These are phyloP conservation scores for Hydractinia symbiolongicarpus DNA, from an alignment of 30 jellyfish, hydroid and myxozoan species.

Conservation along the genomic window DNA sequence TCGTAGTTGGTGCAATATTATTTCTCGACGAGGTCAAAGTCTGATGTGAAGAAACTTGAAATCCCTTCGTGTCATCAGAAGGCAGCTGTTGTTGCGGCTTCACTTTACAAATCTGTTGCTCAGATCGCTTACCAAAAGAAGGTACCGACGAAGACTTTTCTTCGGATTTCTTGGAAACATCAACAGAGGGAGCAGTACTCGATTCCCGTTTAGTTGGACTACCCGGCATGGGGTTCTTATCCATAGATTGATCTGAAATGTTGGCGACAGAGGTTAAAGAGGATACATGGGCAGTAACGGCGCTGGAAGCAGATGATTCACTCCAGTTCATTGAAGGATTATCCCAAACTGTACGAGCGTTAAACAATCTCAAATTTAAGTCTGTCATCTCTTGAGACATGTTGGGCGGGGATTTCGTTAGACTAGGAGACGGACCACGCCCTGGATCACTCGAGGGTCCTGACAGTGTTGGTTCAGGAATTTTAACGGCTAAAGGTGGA, in stretches of 20 bases:
- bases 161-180: conserved; percentile 28
- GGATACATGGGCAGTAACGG: conserved; percentile 28
- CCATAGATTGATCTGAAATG: conserved; percentile 22
- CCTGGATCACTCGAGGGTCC: conserved; percentile 99
- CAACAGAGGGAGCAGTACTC: conserved; percentile 27
- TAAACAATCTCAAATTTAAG: conserved; percentile 62
- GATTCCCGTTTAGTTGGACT: conserved; percentile 19
- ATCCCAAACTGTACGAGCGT: conserved; percentile 70
- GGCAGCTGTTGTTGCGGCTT: conserved; percentile 84
- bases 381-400: conserved; percentile 83
- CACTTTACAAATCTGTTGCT: conserved; percentile 87
- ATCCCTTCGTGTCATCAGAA: conserved; percentile 1
- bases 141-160: conserved; percentile 5
- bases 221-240: conserved; percentile 21
- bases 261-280: conserved; percentile 38
- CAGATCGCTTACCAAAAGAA: conserved; percentile 27
- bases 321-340: conserved; percentile 40
- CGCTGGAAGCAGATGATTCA: conserved; percentile 26
- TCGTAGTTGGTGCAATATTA: not conserved
- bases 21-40: not conserved
- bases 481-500: conserved; percentile 84
- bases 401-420: conserved; percentile 14
- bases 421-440: conserved; percentile 51
- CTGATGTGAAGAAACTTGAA: not conserved
- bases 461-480: conserved; percentile 80